Evolutionary conservation across 2,888 invertebrate genomes (phyloP).

Genomic region (Xanthorhoe designata): DNA sequence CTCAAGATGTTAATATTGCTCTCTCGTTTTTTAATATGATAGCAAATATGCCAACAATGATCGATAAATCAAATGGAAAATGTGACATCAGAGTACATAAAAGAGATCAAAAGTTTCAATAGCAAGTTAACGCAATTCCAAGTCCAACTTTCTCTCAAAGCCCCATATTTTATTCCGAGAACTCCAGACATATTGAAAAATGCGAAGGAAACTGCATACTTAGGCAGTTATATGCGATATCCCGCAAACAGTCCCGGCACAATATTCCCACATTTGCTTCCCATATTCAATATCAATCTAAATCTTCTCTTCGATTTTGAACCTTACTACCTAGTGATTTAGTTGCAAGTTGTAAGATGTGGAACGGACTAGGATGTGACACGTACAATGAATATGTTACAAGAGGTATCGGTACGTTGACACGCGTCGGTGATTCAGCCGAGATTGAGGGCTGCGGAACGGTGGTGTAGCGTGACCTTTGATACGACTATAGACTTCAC

Average conservation of each 20-base stretch:
- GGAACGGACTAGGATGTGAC: not conserved
- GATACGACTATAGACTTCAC: too few species aligned
- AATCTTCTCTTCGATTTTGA: not conserved
- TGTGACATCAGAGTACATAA: too few species aligned
- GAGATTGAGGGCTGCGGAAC: conserved; percentile 4
- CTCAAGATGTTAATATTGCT: not conserved
- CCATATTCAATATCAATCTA: conserved; percentile 26
- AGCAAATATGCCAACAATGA: not conserved
- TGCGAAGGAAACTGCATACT: conserved; percentile 13
- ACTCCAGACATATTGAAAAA: conserved; percentile 22
- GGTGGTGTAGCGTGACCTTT: conserved; percentile 3
- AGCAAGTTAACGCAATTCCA: not conserved
- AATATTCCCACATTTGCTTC: conserved; percentile 21
- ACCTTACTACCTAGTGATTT: not conserved
- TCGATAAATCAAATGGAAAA: not conserved
- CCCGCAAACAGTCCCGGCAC: conserved; percentile 17
- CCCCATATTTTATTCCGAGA: conserved; percentile 5
- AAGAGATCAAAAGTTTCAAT: not conserved
- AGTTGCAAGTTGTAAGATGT: conserved; percentile 2
- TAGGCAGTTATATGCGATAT: conserved; percentile 13
- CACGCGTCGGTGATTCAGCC: conserved; percentile 14
- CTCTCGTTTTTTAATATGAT: not conserved
- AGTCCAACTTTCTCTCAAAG: conserved; percentile 5
- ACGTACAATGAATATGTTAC: conserved; percentile 16
- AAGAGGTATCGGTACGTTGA: conserved; percentile 8